Evolutionary conservation across 2,113 vertebrate species (phyloP), one percentile per base, ranked within the genome.

Genomic region (Tetrao urogallus): DNA sequence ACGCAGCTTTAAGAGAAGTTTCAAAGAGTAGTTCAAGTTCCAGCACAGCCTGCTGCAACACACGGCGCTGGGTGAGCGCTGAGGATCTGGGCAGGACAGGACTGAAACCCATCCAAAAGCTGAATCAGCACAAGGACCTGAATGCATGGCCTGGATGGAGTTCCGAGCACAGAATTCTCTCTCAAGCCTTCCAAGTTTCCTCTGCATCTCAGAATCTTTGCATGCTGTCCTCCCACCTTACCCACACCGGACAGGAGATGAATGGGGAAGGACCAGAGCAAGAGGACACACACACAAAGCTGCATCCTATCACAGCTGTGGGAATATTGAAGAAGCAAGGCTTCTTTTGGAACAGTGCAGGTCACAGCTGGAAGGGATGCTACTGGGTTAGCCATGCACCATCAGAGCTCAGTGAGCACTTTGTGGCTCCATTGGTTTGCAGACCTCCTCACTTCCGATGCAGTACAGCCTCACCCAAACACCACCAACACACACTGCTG

Each of bases 361-460:
- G 45, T 38, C 63, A 38, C 48, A 54, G 3, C n/a, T 48, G 63
- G 63, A 88, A 83, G 43, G 13, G 36, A 56, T 19, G 36, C 36
- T 28, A 0, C 3, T 4, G 3, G 40, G 79, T 42, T 11, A 57
- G 67, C 52, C n/a, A 11, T 1, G 3, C 0, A 22, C 8, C 43
- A 28, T 6, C 11, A 48, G 81, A 73, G 22, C 5, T 69, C 61
- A 28, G 5, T 1, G 42, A 61, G 30, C 22, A 70, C 57, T 42
- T 69, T 58, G 32, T 52, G 4, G 5, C 65, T 43, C 63, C 32
- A 18, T 13, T 38, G 14, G 17, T 30, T 92, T 64, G 18, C 56
- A 58, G 38, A 24, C 14, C 20, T 40, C 43, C 57, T 48, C 10
- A 38, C 25, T 34, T 38, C 78, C 9, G 20, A n/a, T 3, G 36